Conservation (phyloP, 2,797 vertebrate species). For the Hoplostethus mediterraneus region DNA sequence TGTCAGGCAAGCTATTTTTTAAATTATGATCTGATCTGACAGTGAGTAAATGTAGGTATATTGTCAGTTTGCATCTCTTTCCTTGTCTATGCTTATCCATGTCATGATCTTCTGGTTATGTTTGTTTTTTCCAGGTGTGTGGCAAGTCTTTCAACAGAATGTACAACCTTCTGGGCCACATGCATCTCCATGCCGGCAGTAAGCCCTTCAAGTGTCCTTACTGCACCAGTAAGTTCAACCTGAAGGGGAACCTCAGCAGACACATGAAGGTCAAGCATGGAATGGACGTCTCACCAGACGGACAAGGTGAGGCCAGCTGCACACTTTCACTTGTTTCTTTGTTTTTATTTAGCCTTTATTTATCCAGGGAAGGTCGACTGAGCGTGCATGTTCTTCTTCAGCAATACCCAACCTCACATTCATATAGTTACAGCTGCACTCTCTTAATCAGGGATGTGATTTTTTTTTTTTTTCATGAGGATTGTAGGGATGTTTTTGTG, state of each 20-base stretch:
- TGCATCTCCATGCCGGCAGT: constrained; percentile 97
- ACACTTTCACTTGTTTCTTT: not conserved
- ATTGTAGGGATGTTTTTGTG: not conserved
- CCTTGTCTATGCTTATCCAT: not conserved
- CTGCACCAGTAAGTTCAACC: constrained; percentile 99
- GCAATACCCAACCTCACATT: not conserved
- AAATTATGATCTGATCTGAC: too few species aligned
- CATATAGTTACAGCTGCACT: not conserved
- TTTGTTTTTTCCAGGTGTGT: constrained; percentile 88
- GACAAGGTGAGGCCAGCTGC: constrained; percentile 85
- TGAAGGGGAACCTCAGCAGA: constrained; percentile 98
- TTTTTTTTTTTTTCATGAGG: not conserved
- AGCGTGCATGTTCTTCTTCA: not conserved
- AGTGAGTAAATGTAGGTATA: too few species aligned
- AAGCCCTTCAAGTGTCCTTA: constrained; percentile 99
- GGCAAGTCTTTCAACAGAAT: constrained; percentile 99
- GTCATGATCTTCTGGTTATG: not conserved
- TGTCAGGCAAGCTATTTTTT: too few species aligned
- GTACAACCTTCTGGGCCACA: constrained; percentile 99
- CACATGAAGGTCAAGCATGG: constrained; percentile 99
- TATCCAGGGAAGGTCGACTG: not conserved
- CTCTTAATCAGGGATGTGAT: not conserved
- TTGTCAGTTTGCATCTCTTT: not conserved
- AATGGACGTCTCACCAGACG: constrained; percentile 95
- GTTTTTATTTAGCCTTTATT: not conserved